phyloP scores from a whole-genome alignment of 2,888 invertebrate genomes.

The Callyntrura guangdongensis region DNA sequence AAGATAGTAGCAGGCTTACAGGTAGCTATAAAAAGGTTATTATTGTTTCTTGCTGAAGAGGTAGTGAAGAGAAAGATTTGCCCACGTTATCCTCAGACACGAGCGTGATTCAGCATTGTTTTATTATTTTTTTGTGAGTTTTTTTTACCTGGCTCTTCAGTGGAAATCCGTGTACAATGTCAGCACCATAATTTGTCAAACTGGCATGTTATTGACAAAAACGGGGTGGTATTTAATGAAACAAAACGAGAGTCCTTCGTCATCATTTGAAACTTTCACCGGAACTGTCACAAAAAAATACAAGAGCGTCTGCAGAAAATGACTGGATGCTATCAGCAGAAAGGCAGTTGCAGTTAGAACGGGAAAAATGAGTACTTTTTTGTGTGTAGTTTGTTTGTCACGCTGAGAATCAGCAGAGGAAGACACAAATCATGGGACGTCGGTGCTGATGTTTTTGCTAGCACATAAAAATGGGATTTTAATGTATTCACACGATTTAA shows the following conservation, averaged over 20 bases:
- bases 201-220: not conserved
- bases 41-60: not conserved
- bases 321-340: not conserved
- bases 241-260: not conserved
- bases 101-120: conserved; percentile 8
- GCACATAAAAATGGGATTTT: not conserved
- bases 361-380: not conserved
- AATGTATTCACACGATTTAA: not conserved
- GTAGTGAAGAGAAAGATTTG: not conserved
- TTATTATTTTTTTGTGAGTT: conserved; percentile 19
- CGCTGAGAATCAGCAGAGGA: not conserved
- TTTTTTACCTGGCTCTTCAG: conserved; percentile 51
- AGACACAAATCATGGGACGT: conserved; percentile 13
- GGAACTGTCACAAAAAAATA: conserved; percentile 27
- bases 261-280: conserved; percentile 44
- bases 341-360: not conserved
- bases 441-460: not conserved
- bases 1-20: not conserved
- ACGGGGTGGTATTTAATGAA: not conserved
- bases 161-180: conserved; percentile 66
- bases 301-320: not conserved
- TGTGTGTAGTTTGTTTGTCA: not conserved
- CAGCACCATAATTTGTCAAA: conserved; percentile 61
- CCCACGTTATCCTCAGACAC: conserved; percentile 17
- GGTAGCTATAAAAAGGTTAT: not conserved